A percentile compares a stretch with the other conserved stretches of the same genome.
Conservation (phyloP, 2,113 vertebrate genomes). For the Hemiprocne comata region DNA sequence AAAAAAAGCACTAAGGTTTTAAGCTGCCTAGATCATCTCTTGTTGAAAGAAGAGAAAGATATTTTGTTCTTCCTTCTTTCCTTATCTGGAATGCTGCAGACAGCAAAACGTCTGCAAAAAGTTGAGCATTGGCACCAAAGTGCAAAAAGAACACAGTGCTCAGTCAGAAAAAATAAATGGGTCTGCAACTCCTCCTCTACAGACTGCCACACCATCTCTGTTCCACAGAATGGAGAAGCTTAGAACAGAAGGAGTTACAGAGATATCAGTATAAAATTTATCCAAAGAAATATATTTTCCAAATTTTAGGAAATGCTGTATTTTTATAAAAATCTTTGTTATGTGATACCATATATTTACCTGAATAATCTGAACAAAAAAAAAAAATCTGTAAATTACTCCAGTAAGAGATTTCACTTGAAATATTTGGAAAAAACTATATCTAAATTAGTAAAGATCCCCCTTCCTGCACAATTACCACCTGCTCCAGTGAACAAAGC, state of each 20-base stretch:
- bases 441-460: conserved; percentile 71
- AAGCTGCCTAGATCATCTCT: conserved; percentile 86
- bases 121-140: conserved; percentile 74
- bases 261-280: conserved; percentile 70
- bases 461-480: conserved; percentile 64
- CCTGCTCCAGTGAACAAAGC: conserved; percentile 71
- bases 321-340: conserved; percentile 70
- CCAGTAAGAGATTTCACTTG: conserved; percentile 63
- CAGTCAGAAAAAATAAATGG: conserved; percentile 58
- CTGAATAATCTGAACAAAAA: conserved; percentile 54
- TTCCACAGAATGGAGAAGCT: conserved; percentile 42
- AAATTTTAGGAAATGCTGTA: conserved; percentile 73
- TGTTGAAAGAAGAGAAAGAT: conserved; percentile 47
- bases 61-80: conserved; percentile 39
- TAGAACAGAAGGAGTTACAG: conserved; percentile 71
- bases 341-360: conserved; percentile 66
- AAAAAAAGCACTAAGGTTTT: conserved; percentile 79
- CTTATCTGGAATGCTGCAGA: conserved; percentile 81
- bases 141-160: conserved; percentile 70
- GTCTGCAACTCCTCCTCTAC: conserved; percentile 56
- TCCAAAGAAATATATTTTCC: conserved; percentile 64
- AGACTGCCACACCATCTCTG: conserved; percentile 44
- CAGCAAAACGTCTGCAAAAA: conserved; percentile 65
- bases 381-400: conserved; percentile 51
- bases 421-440: conserved; percentile 53